A percentile compares a stretch with the other conserved stretches of the same genome.
Conservation (phyloP, 53 echinoderm and acorn worm genomes). For the Apostichopus leukothele region DNA sequence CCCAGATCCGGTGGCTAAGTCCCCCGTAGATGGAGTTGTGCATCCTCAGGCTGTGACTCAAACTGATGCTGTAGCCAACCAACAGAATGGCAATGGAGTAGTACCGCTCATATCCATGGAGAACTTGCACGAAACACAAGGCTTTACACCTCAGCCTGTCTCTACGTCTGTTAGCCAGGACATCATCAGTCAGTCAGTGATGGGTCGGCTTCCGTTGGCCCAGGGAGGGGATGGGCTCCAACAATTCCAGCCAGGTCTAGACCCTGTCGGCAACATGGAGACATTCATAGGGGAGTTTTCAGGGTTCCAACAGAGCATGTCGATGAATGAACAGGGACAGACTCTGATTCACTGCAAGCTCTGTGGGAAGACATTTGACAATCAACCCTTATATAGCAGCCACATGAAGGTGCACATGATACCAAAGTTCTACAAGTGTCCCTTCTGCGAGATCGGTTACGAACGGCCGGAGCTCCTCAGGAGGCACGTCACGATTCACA, state of each 20-base stretch:
- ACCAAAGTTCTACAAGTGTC: slow-evolving; percentile 86
- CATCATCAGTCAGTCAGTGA: slow-evolving; percentile 17
- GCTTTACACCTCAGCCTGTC: not conserved
- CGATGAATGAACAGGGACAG: slow-evolving; percentile 32
- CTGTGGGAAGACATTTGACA: slow-evolving; percentile 82
- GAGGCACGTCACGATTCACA: slow-evolving; percentile 79
- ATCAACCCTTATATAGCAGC: slow-evolving; percentile 70
- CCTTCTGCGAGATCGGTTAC: slow-evolving; percentile 83
- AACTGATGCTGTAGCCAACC: not conserved
- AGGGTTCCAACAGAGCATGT: slow-evolving; percentile 37
- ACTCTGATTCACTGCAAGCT: slow-evolving; percentile 53
- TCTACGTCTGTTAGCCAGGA: not conserved
- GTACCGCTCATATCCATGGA: not conserved
- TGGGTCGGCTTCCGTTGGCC: not conserved
- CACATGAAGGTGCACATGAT: slow-evolving; percentile 86
- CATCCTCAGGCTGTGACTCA: not conserved
- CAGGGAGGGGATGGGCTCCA: not conserved
- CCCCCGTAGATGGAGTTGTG: not conserved
- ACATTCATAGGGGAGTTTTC: not conserved
- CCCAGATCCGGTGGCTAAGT: not conserved
- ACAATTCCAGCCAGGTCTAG: not conserved
- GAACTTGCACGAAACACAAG: not conserved
- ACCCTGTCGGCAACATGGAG: slow-evolving; percentile 16
- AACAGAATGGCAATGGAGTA: not conserved
- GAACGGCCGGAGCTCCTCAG: slow-evolving; percentile 75